Percentiles rank a stretch among this genome's conserved stretches.
phyloP scores from a whole-genome alignment of 2,888 invertebrate species.

The Synergus itoensis region DNA sequence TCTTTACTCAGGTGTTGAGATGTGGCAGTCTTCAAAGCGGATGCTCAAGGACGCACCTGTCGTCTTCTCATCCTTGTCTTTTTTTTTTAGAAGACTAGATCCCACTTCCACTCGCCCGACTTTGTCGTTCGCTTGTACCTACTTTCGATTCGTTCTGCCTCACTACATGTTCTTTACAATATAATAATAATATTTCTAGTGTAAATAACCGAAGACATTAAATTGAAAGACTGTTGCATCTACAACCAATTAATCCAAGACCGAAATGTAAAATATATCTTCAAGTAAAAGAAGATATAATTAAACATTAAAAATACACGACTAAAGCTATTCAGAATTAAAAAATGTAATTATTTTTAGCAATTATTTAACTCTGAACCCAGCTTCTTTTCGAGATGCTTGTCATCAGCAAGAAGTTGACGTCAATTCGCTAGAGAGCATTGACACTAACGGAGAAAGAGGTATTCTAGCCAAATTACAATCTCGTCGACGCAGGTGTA shows the following conservation, averaged over 20 bases:
- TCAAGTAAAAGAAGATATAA: too few species aligned
- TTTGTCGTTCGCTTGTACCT: constrained; percentile 19
- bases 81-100: constrained; percentile 23
- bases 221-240: neutral
- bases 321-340: neutral
- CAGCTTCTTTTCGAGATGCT: neutral
- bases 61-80: constrained; percentile 47
- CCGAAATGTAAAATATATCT: too few species aligned
- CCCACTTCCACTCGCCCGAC: constrained; percentile 41
- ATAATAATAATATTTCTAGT: neutral
- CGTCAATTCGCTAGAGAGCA: constrained; percentile 34
- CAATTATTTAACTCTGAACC: neutral
- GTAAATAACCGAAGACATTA: neutral
- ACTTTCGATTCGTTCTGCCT: constrained; percentile 6
- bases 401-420: neutral
- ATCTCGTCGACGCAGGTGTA: constrained; percentile 38
- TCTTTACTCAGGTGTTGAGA: constrained; percentile 44
- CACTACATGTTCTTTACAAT: neutral
- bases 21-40: constrained; percentile 34
- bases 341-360: neutral
- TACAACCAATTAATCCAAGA: too few species aligned
- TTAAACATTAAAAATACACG: too few species aligned
- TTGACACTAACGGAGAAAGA: constrained; percentile 42
- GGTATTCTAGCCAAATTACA: constrained; percentile 33
- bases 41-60: constrained; percentile 65